Conservation (phyloP, 2,113 vertebrate genomes). For the Hippocampus zosterae region DNA sequence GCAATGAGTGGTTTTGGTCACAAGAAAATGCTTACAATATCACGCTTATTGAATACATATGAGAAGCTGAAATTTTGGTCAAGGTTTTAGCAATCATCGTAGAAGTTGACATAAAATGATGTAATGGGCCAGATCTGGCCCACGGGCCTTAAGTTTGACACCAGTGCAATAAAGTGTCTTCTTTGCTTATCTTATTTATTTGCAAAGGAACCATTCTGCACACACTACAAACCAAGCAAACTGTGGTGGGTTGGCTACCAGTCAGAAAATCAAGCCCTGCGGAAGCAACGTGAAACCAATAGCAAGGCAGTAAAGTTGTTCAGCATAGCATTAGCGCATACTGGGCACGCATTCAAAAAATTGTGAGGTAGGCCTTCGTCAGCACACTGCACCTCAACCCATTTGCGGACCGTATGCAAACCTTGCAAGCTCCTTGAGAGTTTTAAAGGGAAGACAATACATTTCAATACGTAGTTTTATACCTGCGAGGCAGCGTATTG, state of each 20-base stretch:
- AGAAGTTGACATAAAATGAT: too few relatives aligned
- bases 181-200: neutral
- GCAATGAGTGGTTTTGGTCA: too few relatives aligned
- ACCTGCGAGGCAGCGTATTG: constrained; percentile 28
- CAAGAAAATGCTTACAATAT: too few relatives aligned
- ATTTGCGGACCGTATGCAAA: constrained; percentile 40
- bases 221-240: constrained; percentile 10
- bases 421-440: constrained; percentile 40
- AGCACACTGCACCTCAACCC: constrained; percentile 49
- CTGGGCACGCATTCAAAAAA: constrained; percentile 14
- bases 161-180: too few relatives aligned
- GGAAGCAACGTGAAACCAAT: constrained; percentile 20
- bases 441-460: constrained; percentile 32
- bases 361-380: constrained; percentile 35
- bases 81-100: too few relatives aligned
- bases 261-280: constrained; percentile 24
- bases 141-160: too few relatives aligned
- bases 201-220: constrained; percentile 14
- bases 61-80: too few relatives aligned
- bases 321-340: constrained; percentile 15
- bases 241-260: neutral
- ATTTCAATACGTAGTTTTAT: constrained; percentile 34
- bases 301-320: constrained; percentile 30
- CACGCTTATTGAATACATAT: too few relatives aligned
- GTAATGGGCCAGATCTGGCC: too few relatives aligned